phyloP scores from a whole-genome alignment of 2,113 vertebrate genomes.

The Prolemur simus region DNA sequence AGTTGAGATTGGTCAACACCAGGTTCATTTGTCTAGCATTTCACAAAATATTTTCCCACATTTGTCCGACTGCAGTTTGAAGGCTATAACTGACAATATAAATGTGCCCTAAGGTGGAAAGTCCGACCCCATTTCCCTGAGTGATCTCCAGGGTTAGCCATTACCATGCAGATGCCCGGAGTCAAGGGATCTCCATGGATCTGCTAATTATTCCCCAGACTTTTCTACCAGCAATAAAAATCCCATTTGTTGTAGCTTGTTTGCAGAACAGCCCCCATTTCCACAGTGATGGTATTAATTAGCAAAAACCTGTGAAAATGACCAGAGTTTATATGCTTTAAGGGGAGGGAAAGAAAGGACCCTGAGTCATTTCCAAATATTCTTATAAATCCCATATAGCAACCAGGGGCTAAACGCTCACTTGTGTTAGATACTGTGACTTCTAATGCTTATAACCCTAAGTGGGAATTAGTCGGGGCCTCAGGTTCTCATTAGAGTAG shows the following conservation, averaged over 20 bases:
- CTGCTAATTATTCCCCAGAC: conserved; percentile 85
- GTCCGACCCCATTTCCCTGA: conserved; percentile 79
- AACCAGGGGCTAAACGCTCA: conserved; percentile 65
- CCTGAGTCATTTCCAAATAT: conserved; percentile 75
- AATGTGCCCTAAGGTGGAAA: conserved; percentile 86
- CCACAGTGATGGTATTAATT: conserved; percentile 86
- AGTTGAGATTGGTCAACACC: conserved; percentile 81
- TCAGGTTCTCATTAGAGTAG: conserved; percentile 76
- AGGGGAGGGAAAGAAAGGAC: conserved; percentile 42
- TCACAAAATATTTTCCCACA: conserved; percentile 89
- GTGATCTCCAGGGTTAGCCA: conserved; percentile 77
- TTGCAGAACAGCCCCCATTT: conserved; percentile 83
- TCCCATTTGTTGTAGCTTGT: conserved; percentile 84
- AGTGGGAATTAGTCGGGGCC: conserved; percentile 79
- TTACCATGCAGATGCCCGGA: conserved; percentile 83
- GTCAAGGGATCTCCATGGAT: conserved; percentile 81
- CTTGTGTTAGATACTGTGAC: conserved; percentile 73
- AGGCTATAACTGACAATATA: conserved; percentile 85
- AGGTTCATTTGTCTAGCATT: conserved; percentile 85
- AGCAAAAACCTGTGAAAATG: conserved; percentile 85
- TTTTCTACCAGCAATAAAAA: conserved; percentile 85
- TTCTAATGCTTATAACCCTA: conserved; percentile 81
- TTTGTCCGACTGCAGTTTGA: conserved; percentile 83
- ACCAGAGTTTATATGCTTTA: conserved; percentile 77
- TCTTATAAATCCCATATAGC: conserved; percentile 76